Evolutionary conservation across 2,888 invertebrate species (phyloP).

Genomic region (Octonoba sinensis): DNA sequence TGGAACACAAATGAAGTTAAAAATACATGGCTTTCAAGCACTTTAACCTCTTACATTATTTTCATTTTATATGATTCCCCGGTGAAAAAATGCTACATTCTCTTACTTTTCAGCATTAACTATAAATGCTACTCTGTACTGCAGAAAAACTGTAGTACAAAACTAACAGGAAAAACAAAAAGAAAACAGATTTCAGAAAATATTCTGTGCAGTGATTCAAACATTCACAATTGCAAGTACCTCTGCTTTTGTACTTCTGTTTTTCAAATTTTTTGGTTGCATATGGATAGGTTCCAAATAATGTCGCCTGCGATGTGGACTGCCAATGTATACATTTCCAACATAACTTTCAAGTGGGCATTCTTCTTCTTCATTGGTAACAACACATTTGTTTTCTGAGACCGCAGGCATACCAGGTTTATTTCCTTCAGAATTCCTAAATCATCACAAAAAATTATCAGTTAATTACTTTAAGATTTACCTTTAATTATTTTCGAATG

Average conservation of each 20-base stretch:
- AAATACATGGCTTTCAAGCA: too few relatives aligned
- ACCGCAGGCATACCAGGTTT: slow-evolving; percentile 42
- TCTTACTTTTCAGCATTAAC: too few relatives aligned
- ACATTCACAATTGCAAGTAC: slow-evolving; percentile 3
- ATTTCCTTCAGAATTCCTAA: slow-evolving; percentile 29
- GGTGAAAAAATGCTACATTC: too few relatives aligned
- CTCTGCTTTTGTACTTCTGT: slow-evolving; percentile 32
- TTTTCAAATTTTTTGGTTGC: slow-evolving; percentile 39
- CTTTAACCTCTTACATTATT: too few relatives aligned
- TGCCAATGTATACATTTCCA: slow-evolving; percentile 62
- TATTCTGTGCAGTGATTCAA: background rate
- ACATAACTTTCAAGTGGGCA: slow-evolving; percentile 54
- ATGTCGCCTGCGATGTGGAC: slow-evolving; percentile 57
- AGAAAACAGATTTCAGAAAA: background rate
- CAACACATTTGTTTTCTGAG: slow-evolving; percentile 48
- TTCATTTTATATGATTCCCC: too few relatives aligned
- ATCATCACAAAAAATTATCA: background rate
- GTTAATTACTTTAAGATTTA: too few relatives aligned
- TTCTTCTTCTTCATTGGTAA: slow-evolving; percentile 40
- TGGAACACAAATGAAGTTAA: too few relatives aligned
- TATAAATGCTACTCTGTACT: too few relatives aligned
- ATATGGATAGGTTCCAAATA: slow-evolving; percentile 58
- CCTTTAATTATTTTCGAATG: too few relatives aligned
- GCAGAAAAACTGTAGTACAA: too few relatives aligned
- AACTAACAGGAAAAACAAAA: too few relatives aligned